phyloP scores from a whole-genome alignment of 1,140 invertebrate genomes.

The Drosophila mayri region DNA sequence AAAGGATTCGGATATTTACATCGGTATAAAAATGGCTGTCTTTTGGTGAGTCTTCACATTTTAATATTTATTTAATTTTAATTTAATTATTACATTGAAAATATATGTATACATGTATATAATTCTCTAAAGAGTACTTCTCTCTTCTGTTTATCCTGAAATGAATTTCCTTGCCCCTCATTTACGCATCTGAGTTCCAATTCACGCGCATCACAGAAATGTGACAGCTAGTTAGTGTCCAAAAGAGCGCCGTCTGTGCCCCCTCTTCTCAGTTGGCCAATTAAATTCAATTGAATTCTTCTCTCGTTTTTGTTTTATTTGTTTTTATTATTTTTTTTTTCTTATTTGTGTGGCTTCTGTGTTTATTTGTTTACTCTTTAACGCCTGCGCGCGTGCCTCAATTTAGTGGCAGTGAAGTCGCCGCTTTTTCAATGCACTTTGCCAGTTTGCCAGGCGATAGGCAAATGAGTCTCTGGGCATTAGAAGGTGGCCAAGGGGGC shows the following conservation, averaged over 20 bases:
- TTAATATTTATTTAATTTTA: not conserved
- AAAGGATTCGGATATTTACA: not conserved
- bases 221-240: constrained; percentile 77
- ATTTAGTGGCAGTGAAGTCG: constrained; percentile 61
- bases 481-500: constrained; percentile 37
- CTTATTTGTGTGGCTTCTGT: constrained; percentile 42
- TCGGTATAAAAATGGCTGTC: not conserved
- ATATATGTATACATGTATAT: too few species aligned
- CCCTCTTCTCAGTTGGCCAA: constrained; percentile 54
- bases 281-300: constrained; percentile 81
- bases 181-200: constrained; percentile 62
- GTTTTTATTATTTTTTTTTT: constrained; percentile 16
- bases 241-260: constrained; percentile 3
- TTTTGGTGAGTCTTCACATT: not conserved
- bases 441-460: constrained; percentile 68
- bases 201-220: constrained; percentile 73
- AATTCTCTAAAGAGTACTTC: constrained; percentile 9
- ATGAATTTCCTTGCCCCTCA: constrained; percentile 12
- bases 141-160: not conserved
- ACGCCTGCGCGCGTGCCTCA: constrained; percentile 82
- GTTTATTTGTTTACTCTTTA: constrained; percentile 54
- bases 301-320: constrained; percentile 28
- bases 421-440: constrained; percentile 60
- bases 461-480: constrained; percentile 76
- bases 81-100: too few species aligned